Percentiles rank a stretch among this genome's conserved stretches.
Conservation (phyloP, 2,797 vertebrate species). For the Acrocephalus scirpaceus region DNA sequence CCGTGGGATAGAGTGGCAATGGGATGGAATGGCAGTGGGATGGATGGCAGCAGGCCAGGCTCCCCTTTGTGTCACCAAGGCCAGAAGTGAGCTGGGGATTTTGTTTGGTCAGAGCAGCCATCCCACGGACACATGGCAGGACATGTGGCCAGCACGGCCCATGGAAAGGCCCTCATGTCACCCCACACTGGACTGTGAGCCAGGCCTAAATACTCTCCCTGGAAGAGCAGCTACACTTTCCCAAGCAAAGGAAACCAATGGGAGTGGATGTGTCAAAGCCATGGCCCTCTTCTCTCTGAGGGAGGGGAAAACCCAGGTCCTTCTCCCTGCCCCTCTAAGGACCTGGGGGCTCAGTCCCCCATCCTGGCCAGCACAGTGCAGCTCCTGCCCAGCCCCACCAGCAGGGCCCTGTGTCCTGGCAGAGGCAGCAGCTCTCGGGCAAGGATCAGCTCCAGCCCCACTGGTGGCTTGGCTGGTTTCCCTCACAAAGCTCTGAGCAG, state of each 20-base stretch:
- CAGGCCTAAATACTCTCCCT: not conserved
- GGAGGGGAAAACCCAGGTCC: not conserved
- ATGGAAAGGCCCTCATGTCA: not conserved
- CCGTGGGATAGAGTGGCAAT: too few relatives aligned
- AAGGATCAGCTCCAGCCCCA: not conserved
- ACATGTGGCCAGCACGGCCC: fast-evolving
- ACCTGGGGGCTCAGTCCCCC: fast-evolving
- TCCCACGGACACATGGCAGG: not conserved
- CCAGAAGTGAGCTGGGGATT: fast-evolving
- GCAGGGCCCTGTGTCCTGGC: fast-evolving
- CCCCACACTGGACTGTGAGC: not conserved
- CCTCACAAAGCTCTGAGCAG: not conserved
- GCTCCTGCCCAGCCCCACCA: not conserved
- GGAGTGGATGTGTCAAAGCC: not conserved
- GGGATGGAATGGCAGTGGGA: not conserved
- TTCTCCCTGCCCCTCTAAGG: not conserved
- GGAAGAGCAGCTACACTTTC: not conserved
- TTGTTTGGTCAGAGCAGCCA: not conserved
- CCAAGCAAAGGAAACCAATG: fast-evolving
- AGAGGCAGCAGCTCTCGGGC: fast-evolving
- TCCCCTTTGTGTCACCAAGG: not conserved
- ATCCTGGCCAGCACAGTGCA: fast-evolving
- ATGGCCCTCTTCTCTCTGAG: fast-evolving
- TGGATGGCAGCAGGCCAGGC: not conserved
- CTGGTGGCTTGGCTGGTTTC: not conserved